Base-by-base conservation (phyloP, 2,888 invertebrate species). In the Catonia carolina region DNA sequence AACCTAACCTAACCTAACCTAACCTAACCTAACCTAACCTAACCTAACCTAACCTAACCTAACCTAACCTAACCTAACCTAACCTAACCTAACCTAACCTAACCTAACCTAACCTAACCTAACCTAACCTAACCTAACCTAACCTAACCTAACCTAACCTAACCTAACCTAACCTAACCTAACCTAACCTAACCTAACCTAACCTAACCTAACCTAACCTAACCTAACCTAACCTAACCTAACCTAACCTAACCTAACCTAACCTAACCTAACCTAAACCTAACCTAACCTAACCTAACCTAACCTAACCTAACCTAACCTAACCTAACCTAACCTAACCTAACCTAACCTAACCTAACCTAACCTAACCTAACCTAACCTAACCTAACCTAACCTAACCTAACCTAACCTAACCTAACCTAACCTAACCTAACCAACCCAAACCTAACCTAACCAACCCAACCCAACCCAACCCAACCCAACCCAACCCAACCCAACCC, bases 381-480 rank as follows among this genome's bases (percentile, higher is more conserved):
- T 54, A 60, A 60, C 53, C 60, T 57, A 60, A 53, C 57, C 57
- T 42, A 60, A 57, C 60, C 57, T 54, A 57, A 53, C 27, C 27
- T 27, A 27, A 27, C 53, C 60, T 57, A 57, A 60, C 56, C 56
- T 57, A 60, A 50, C 50, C 56, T 50, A 54, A 54, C 45, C 39
- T 50, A 56, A 41, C 50, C 50, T 41, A 56, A 36, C 49, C 56
- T 45, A 59, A 52, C 55, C 52, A 56, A 36, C 49, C 56, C 36
- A 59, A 52, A 51, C 52, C 23, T 52, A 52, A 51, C 52, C 51
- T 52, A 56, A 52, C 59, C 35, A 59, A 59, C 59, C 55, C 42
- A 60, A 60, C 53, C 60, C 54, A 60, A 53, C 57, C 60, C 36
- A 60, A 60, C 60, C 57, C 50, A 54, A 47, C 56, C 60, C 54